Evolutionary conservation across 2,888 invertebrate genomes (phyloP).

Genomic region (Automeris io): DNA sequence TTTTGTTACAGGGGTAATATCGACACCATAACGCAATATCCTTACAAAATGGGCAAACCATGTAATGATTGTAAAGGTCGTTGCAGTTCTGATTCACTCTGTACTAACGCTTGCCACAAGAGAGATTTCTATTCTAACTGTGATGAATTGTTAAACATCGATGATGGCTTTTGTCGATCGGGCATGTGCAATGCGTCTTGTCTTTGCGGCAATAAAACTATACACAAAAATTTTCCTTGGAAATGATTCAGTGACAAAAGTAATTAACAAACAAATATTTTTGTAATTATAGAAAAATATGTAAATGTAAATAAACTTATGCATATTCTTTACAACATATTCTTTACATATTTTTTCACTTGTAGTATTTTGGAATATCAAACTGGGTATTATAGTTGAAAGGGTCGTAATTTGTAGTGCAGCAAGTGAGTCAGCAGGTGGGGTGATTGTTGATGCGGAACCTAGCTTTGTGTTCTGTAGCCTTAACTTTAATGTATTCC

Average conservation of each 20-base stretch:
- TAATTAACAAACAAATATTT: not conserved
- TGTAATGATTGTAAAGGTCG: constrained; percentile 81
- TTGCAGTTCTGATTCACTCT: constrained; percentile 81
- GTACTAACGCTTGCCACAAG: constrained; percentile 83
- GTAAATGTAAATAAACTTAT: not conserved
- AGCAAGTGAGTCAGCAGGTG: constrained; percentile 73
- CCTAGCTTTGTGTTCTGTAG: constrained; percentile 22
- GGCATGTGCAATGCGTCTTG: constrained; percentile 86
- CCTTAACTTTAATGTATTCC: not conserved
- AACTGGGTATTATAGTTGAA: constrained; percentile 10
- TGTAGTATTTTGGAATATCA: constrained; percentile 1
- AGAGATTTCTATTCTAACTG: constrained; percentile 86
- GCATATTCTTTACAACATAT: too few species aligned
- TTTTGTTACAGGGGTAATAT: constrained; percentile 79
- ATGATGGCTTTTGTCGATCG: constrained; percentile 52
- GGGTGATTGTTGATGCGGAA: constrained; percentile 63
- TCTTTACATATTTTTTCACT: not conserved
- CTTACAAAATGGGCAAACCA: constrained; percentile 81
- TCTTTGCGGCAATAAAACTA: constrained; percentile 76
- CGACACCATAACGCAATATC: constrained; percentile 77
- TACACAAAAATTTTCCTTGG: constrained; percentile 51
- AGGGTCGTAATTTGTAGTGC: constrained; percentile 32
- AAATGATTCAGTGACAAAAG: not conserved
- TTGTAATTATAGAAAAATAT: not conserved
- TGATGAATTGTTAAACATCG: constrained; percentile 70